These are phyloP conservation scores for Onychostruthus taczanowskii DNA, from an alignment of 2,113 vertebrate species.

Conservation along the genomic window DNA sequence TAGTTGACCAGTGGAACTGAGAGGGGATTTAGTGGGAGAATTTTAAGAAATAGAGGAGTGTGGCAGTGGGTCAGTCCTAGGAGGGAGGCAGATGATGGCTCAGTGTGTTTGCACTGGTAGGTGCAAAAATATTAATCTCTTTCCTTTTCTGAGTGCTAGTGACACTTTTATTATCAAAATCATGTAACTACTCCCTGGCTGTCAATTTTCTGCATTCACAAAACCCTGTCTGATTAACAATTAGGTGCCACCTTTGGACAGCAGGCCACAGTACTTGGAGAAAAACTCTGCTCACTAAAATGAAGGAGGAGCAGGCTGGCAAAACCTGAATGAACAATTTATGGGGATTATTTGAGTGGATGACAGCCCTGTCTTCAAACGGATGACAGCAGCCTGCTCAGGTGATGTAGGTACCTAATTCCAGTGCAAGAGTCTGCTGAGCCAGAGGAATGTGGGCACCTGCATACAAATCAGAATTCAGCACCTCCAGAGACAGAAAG, in stretches of 20 bases:
- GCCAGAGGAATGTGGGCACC: neutral
- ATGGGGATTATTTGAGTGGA: neutral
- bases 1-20: rapidly evolving
- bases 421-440: neutral
- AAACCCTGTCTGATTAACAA: neutral
- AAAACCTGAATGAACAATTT: neutral
- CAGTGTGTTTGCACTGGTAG: neutral
- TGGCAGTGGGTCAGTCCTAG: neutral
- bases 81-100: neutral
- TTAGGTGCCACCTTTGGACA: neutral
- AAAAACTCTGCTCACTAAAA: neutral
- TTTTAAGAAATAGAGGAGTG: neutral
- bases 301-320: neutral
- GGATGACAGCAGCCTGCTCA: neutral
- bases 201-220: neutral
- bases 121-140: neutral
- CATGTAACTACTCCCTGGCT: neutral
- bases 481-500: neutral
- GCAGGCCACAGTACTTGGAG: neutral
- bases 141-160: neutral
- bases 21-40: neutral
- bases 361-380: neutral
- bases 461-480: neutral
- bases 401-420: neutral
- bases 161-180: neutral